Base-by-base conservation (phyloP, 2,113 vertebrate genomes). In the Pampusana beccarii region DNA sequence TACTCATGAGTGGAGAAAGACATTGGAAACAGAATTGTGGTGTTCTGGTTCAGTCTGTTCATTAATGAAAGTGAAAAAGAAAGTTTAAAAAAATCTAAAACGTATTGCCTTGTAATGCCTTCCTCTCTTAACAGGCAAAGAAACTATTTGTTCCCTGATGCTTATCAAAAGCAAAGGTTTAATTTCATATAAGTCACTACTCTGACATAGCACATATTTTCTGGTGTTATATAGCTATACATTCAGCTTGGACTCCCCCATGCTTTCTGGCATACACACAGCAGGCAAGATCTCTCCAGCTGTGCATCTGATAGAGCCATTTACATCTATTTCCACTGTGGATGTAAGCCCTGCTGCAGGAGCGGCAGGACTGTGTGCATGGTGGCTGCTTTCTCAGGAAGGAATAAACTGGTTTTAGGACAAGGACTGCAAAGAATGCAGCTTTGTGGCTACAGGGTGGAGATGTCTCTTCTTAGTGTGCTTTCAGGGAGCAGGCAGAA, bases 151-250 rank as follows among this genome's bases (percentile, higher is more conserved):
- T 18, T 84, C 28, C 8, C 11, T 84, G 34, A 9, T 3, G 6
- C 5, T 80, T 72, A 65, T 26, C 24, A 57, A 61, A 91, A 81
- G 5, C 18, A 78, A 74, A 40, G 42, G 21, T 65, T 85, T 88
- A 11, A 11, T 91, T 81, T 75, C n/a, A 18, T 48, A 29, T 36
- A 66, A 71, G 40, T 29, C 20, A 26, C 21, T 80, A 13, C 28
- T 80, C 29, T 44, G 60, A 44, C 4, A 21, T 5, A 56, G 29
- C 16, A 53, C 0, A 0, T 74, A 33, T 33, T 44, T 44, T 44
- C 44, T 44, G 44, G 44, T 44, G 44, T 44, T 18, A 44, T 44
- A 44, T 44, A 44, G 44, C 44, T 44, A 9, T 60, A 2, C 10
- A 4, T 5, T 25, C n/a, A 78, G 29, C 17, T 29, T 29, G 72